Conservation (phyloP, 37 sponge, comb jelly and placozoan genomes). For the Lycopodina hypogea region DNA sequence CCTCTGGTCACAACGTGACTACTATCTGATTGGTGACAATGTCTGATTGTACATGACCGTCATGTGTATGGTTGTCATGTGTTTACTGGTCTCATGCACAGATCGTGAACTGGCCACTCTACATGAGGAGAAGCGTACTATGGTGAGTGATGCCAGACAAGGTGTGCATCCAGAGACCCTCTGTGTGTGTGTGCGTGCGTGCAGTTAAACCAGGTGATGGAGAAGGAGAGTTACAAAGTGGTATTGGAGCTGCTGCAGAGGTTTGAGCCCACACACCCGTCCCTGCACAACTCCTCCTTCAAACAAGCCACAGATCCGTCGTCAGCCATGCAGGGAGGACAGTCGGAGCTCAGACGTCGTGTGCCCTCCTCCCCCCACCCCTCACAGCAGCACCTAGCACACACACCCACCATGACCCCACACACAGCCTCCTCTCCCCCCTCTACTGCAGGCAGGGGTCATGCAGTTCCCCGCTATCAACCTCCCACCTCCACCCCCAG, state of each 20-base stretch:
- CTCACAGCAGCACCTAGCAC: not conserved
- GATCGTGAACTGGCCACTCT: constrained; percentile 28
- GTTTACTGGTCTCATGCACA: too few relatives aligned
- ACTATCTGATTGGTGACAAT: too few relatives aligned
- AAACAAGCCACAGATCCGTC: not conserved
- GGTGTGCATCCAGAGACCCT: not conserved
- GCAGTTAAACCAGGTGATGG: constrained; percentile 64
- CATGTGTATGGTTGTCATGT: too few relatives aligned
- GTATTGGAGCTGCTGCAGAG: constrained; percentile 43
- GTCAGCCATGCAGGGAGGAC: not conserved
- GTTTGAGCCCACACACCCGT: constrained; percentile 47
- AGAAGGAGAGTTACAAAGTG: constrained; percentile 52
- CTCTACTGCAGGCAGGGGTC: not conserved
- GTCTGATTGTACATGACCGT: too few relatives aligned
- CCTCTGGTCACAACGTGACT: too few relatives aligned
- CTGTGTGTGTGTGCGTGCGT: not conserved
- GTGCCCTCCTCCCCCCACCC: not conserved
- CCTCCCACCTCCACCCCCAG: not conserved
- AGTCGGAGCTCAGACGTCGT: not conserved
- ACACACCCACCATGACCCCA: not conserved
- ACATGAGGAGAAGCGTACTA: constrained; percentile 13
- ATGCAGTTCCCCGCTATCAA: not conserved
- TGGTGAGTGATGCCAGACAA: not conserved
- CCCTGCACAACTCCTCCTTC: constrained; percentile 1
- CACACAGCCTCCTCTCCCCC: not conserved